These are phyloP conservation scores for Isichthys henryi DNA, from an alignment of 2,113 vertebrate genomes.

Conservation along the genomic window DNA sequence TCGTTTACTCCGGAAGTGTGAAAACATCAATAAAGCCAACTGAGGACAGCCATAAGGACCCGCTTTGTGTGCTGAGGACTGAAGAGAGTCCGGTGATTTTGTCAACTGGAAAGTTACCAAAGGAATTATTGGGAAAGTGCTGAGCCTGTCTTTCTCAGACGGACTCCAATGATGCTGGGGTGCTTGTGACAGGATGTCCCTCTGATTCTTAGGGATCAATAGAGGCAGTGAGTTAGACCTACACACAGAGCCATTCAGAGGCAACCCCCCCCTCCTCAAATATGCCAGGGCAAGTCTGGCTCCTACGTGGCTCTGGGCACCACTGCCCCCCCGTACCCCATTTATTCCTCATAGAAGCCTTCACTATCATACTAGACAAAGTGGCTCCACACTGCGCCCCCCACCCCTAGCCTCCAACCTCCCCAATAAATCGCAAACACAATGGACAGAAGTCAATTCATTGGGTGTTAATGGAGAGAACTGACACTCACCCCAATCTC, in stretches of 20 bases:
- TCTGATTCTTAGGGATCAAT: neutral
- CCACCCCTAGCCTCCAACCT: neutral
- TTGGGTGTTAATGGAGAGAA: conserved; percentile 35
- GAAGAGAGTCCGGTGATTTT: neutral
- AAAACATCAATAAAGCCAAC: neutral
- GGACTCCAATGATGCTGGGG: neutral
- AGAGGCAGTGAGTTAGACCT: conserved; percentile 4
- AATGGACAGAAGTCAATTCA: conserved; percentile 49
- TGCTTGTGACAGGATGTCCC: neutral
- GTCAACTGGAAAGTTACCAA: neutral
- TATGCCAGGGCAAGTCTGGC: conserved; percentile 45
- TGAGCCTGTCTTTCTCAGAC: neutral
- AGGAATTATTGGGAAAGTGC: neutral
- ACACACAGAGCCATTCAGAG: conserved; percentile 51
- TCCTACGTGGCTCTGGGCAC: conserved; percentile 43
- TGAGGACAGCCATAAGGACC: neutral
- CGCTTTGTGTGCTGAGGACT: neutral
- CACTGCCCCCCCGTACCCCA: conserved; percentile 40
- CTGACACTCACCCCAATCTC: conserved; percentile 25
- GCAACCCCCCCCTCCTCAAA: conserved; percentile 24
- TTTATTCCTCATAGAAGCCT: conserved; percentile 41
- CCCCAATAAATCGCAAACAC: conserved; percentile 28
- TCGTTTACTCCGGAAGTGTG: neutral
- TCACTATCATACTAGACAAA: conserved; percentile 29
- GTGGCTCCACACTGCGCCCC: conserved; percentile 33